A percentile compares a stretch with the other conserved stretches of the same genome.
Evolutionary conservation across 1,140 invertebrate species (phyloP).

Genomic region (Bathynomus jamesi): DNA sequence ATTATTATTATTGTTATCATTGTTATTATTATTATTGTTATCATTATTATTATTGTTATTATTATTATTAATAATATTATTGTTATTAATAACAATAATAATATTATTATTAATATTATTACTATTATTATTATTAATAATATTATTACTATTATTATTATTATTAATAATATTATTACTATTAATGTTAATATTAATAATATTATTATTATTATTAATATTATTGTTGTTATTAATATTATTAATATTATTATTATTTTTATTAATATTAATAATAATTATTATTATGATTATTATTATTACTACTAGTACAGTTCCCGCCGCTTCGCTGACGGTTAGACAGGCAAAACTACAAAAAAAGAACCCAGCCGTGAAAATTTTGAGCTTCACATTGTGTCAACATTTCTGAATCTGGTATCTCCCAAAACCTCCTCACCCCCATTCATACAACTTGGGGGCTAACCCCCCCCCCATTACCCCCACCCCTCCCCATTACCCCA

Average conservation of each 20-base stretch:
- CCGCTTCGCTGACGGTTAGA: too few relatives aligned
- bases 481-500: too few relatives aligned
- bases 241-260: background rate
- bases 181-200: background rate
- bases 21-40: background rate
- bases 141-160: background rate
- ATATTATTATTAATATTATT: background rate
- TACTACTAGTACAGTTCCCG: too few relatives aligned
- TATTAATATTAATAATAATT: too few relatives aligned
- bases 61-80: background rate
- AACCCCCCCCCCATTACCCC: too few relatives aligned
- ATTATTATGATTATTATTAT: too few relatives aligned
- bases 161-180: background rate
- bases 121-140: background rate
- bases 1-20: background rate
- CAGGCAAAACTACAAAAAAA: too few relatives aligned
- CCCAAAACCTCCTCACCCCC: too few relatives aligned
- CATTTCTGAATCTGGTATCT: too few relatives aligned
- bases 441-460: too few relatives aligned
- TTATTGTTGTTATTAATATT: background rate
- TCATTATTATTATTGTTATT: background rate
- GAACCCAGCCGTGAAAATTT: too few relatives aligned
- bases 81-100: background rate
- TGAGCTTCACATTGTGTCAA: too few relatives aligned
- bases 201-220: background rate